Conservation (phyloP, 1,140 invertebrate genomes). For the Kradibia gibbosae region DNA sequence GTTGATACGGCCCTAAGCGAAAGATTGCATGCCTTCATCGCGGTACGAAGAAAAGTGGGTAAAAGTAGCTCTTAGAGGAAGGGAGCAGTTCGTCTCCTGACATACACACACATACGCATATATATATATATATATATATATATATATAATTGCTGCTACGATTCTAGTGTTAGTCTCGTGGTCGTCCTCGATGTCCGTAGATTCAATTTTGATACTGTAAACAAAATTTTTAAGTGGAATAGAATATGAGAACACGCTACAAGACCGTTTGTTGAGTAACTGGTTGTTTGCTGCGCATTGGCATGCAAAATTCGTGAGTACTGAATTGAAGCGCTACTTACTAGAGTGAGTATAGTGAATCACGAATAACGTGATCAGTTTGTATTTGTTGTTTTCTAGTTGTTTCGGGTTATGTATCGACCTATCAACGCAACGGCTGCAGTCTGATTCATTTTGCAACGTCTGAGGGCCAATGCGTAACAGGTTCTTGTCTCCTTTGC, state of each 20-base stretch:
- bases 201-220: background rate
- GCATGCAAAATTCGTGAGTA: background rate
- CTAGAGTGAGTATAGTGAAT: no score
- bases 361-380: slow-evolving; percentile 11
- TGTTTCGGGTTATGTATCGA: background rate
- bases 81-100: no score
- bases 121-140: no score
- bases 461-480: no score
- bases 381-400: background rate
- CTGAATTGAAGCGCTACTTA: background rate
- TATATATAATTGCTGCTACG: no score
- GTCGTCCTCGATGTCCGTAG: background rate
- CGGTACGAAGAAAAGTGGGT: no score
- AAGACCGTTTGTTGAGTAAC: background rate
- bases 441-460: background rate
- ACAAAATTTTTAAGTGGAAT: background rate
- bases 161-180: background rate
- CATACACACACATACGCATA: no score
- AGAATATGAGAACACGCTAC: slow-evolving; percentile 11
- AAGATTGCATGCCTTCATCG: background rate
- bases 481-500: background rate
- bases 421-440: background rate
- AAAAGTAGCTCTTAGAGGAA: no score
- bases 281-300: background rate
- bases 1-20: background rate